These are phyloP conservation scores for Aramus guarauna DNA, from an alignment of 2,113 vertebrate species.

Conservation along the genomic window DNA sequence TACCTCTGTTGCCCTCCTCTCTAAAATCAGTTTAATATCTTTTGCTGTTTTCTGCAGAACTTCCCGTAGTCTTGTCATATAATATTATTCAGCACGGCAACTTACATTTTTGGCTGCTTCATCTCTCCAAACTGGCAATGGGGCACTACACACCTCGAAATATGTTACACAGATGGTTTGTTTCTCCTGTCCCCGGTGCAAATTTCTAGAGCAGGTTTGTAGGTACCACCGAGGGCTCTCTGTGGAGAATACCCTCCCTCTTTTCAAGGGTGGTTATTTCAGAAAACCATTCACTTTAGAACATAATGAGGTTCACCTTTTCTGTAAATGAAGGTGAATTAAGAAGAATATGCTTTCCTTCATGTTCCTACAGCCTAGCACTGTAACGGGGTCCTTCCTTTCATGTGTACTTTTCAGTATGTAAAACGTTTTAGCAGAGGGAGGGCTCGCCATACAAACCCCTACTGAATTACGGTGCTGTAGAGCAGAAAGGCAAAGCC, in stretches of 20 bases:
- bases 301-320: not conserved
- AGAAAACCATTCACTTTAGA: not conserved
- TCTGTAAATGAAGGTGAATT: not conserved
- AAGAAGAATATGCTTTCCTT: not conserved
- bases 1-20: not conserved
- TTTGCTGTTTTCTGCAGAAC: not conserved
- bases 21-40: not conserved
- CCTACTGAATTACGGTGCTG: not conserved
- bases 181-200: not conserved
- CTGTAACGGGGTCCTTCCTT: not conserved
- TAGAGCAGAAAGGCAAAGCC: not conserved
- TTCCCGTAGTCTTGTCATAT: not conserved
- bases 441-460: not conserved
- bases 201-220: not conserved
- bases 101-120: not conserved
- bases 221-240: not conserved
- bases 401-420: not conserved
- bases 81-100: not conserved
- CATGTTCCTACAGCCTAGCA: not conserved
- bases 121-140: not conserved
- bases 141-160: not conserved
- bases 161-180: fast-evolving
- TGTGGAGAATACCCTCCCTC: not conserved
- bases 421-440: not conserved
- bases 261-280: not conserved